These are phyloP conservation scores for Zaprionus nigranus DNA, from an alignment of 1,140 invertebrate species.

Conservation along the genomic window DNA sequence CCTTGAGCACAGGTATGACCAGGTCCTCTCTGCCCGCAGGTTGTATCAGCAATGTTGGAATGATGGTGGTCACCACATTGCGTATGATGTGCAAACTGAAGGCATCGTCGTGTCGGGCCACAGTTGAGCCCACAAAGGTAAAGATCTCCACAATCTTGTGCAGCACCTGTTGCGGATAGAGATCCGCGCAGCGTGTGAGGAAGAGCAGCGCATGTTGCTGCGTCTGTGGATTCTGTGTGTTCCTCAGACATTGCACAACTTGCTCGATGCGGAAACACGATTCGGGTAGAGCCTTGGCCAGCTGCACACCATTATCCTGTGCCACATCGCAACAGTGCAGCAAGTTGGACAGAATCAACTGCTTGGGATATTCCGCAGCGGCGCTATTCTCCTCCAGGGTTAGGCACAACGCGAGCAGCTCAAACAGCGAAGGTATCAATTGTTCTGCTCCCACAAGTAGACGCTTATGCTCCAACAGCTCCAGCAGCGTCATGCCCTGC, in stretches of 20 bases:
- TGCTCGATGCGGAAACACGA: conserved; percentile 91
- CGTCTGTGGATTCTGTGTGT: conserved; percentile 96
- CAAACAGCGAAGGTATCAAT: conserved; percentile 91
- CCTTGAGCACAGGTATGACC: conserved; percentile 90
- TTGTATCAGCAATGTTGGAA: conserved; percentile 91
- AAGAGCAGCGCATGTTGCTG: conserved; percentile 95
- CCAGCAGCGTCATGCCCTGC: conserved; percentile 90
- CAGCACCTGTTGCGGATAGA: conserved; percentile 92
- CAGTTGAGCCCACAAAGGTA: conserved; percentile 96
- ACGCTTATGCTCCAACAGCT: conserved; percentile 93
- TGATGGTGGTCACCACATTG: conserved; percentile 94
- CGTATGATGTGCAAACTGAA: conserved; percentile 97
- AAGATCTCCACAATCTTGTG: conserved; percentile 97
- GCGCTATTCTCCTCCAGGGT: conserved; percentile 92
- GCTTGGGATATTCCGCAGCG: conserved; percentile 96
- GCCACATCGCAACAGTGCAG: conserved; percentile 89
- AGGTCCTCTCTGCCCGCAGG: conserved; percentile 62
- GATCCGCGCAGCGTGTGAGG: conserved; percentile 90
- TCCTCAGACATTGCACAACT: conserved; percentile 94
- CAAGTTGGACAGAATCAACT: conserved; percentile 92
- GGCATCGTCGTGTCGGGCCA: conserved; percentile 95
- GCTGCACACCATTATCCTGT: conserved; percentile 77
- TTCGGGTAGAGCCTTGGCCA: conserved; percentile 85
- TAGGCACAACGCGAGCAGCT: conserved; percentile 91
- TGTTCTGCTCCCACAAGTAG: conserved; percentile 87